phyloP scores from a whole-genome alignment of 2,888 invertebrate species.

The Glomeris marginata region DNA sequence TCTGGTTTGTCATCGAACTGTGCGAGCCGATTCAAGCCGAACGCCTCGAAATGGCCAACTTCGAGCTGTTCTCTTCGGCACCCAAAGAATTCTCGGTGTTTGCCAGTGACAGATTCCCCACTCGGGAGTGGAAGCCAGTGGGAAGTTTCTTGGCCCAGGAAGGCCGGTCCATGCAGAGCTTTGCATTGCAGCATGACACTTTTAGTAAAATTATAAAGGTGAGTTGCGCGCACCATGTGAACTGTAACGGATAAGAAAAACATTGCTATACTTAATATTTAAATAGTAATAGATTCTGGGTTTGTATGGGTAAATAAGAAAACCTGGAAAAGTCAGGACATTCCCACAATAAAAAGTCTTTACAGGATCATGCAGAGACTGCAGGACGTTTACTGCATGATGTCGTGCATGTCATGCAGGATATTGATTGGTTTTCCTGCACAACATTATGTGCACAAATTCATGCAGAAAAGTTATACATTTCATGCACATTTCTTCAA shows the following conservation, averaged over 20 bases:
- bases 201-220: slow-evolving; percentile 82
- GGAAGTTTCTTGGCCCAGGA: slow-evolving; percentile 79
- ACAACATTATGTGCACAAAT: no score
- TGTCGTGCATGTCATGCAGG: no score
- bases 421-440: no score
- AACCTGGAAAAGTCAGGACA: no score
- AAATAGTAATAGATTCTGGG: no score
- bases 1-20: slow-evolving; percentile 93
- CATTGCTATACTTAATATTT: no score
- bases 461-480: no score
- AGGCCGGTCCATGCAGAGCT: slow-evolving; percentile 70
- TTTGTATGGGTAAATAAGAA: no score
- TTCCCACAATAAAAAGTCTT: no score
- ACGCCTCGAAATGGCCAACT: slow-evolving; percentile 86
- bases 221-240: not conserved
- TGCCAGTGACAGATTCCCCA: slow-evolving; percentile 76
- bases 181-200: slow-evolving; percentile 58
- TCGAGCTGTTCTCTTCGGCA: slow-evolving; percentile 93
- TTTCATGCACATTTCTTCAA: no score
- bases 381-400: no score
- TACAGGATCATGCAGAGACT: no score
- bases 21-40: slow-evolving; percentile 96
- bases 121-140: slow-evolving; percentile 77
- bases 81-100: slow-evolving; percentile 80
- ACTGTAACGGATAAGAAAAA: not conserved